Conservation (phyloP, 2,797 vertebrate genomes). For the Perodicticus potto region DNA sequence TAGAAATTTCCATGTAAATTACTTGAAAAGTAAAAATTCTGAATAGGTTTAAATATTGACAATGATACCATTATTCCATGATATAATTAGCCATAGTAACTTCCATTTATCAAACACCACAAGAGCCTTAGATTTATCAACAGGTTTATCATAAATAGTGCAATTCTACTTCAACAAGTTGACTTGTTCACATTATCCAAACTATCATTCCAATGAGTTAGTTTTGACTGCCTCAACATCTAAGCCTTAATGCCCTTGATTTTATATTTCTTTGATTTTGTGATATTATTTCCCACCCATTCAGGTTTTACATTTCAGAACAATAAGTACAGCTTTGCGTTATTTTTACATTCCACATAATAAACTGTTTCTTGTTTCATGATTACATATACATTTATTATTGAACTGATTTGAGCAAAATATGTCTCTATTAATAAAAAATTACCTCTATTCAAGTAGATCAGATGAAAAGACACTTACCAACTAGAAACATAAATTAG, state of each 20-base stretch:
- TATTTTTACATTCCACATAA: not conserved
- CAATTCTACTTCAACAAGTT: slow-evolving; percentile 14
- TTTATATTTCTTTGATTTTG: slow-evolving; percentile 44
- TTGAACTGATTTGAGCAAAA: not conserved
- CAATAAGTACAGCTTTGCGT: not conserved
- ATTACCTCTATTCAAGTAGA: not conserved
- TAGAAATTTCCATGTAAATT: slow-evolving; percentile 16
- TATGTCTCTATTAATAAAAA: slow-evolving; percentile 52
- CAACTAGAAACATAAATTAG: not conserved
- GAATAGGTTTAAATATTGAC: not conserved
- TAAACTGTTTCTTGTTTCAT: slow-evolving; percentile 43
- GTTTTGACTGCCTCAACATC: not conserved
- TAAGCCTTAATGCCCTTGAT: not conserved
- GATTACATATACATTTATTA: slow-evolving; percentile 17
- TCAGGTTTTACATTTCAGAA: slow-evolving; percentile 28
- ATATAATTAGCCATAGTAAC: not conserved
- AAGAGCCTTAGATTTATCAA: not conserved
- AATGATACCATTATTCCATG: not conserved
- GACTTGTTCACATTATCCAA: not conserved
- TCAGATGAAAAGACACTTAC: not conserved
- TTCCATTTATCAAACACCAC: slow-evolving; percentile 6
- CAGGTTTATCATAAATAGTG: not conserved
- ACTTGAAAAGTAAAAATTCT: slow-evolving; percentile 8
- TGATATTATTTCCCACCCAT: not conserved
- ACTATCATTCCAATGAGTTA: not conserved